These are phyloP conservation scores for Nyctereutes procyonoides DNA, from an alignment of 2,113 vertebrate species.

Conservation along the genomic window DNA sequence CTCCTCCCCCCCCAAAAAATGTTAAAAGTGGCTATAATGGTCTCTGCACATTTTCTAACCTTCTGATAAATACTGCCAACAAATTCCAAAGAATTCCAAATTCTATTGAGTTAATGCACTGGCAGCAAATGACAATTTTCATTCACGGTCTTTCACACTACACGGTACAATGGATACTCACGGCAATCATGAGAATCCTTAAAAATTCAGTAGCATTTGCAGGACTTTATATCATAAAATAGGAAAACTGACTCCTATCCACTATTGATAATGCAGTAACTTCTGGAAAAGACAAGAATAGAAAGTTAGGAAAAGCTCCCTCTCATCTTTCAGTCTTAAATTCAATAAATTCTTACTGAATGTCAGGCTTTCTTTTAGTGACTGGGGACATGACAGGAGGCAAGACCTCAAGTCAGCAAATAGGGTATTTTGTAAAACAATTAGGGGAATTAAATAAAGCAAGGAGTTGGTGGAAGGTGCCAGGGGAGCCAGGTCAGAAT, in stretches of 20 bases:
- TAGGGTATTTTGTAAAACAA: not conserved
- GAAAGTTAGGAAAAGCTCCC: not conserved
- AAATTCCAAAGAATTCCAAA: not conserved
- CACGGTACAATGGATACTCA: not conserved
- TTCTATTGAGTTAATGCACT: not conserved
- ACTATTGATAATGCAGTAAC: not conserved
- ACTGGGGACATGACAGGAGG: not conserved
- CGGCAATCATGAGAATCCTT: not conserved
- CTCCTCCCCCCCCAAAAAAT: not conserved
- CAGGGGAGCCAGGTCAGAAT: not conserved
- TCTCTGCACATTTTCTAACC: not conserved
- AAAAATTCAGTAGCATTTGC: not conserved
- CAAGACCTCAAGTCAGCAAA: not conserved
- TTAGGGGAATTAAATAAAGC: not conserved
- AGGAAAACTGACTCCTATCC: not conserved
- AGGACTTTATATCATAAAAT: not conserved
- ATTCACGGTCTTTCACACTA: not conserved
- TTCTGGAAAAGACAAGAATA: not conserved
- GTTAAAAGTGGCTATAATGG: not conserved
- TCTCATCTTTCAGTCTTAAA: not conserved
- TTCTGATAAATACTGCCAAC: not conserved
- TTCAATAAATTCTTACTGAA: not conserved
- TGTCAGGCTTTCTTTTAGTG: not conserved
- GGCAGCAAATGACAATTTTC: not conserved
- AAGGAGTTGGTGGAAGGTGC: fast-evolving